A percentile compares a stretch with the other conserved stretches of the same genome.
phyloP scores from a whole-genome alignment of 1,140 invertebrate species.

The Lucilia cuprina region DNA sequence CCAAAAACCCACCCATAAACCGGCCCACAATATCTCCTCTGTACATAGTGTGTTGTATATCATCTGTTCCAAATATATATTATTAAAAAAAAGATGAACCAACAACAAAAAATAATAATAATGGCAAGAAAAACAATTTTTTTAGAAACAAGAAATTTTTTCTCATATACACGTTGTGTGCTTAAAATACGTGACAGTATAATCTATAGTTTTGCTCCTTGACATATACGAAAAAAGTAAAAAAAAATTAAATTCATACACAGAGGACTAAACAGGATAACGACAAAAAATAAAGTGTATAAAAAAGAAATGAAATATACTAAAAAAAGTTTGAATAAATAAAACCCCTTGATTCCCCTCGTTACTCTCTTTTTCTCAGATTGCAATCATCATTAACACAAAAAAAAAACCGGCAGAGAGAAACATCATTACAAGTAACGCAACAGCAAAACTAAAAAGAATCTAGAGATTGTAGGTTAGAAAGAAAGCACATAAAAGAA shows the following conservation, averaged over 20 bases:
- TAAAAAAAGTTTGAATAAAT: constrained; percentile 1
- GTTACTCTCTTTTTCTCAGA: neutral
- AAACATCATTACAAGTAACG: too few relatives aligned
- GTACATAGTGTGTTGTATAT: neutral
- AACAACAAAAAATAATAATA: too few relatives aligned
- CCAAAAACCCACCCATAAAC: too few relatives aligned
- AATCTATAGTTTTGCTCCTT: constrained; percentile 17
- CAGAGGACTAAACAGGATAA: neutral
- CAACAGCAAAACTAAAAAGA: neutral
- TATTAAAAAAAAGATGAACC: neutral
- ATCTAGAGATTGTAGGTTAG: neutral
- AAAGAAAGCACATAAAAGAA: neutral
- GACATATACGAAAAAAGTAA: neutral
- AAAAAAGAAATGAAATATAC: neutral
- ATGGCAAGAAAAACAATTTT: neutral
- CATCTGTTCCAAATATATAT: constrained; percentile 6
- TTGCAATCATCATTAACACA: neutral
- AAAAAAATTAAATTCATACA: neutral
- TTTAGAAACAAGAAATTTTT: neutral
- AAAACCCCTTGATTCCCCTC: neutral
- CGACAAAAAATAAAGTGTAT: neutral
- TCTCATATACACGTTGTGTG: neutral
- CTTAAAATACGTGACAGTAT: constrained; percentile 11
- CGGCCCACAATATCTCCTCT: too few relatives aligned
- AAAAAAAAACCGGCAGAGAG: too few relatives aligned